These are phyloP conservation scores for Meda fulgida DNA, from an alignment of 2,797 vertebrate genomes.

Conservation along the genomic window DNA sequence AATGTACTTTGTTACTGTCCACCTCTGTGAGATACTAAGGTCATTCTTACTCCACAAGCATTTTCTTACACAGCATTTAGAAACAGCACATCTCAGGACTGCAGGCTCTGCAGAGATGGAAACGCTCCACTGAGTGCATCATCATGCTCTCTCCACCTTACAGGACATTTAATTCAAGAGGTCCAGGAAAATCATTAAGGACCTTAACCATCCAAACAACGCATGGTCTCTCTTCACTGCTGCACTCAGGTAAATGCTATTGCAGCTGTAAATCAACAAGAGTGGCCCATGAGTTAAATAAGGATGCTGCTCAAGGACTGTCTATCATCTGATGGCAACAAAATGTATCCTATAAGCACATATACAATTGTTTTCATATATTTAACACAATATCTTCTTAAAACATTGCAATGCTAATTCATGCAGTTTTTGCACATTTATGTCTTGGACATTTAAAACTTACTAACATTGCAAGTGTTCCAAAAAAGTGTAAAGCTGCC, in stretches of 20 bases:
- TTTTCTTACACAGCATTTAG: background rate
- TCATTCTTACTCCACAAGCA: background rate
- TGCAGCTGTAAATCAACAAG: background rate
- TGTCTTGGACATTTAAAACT: background rate
- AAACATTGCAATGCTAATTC: background rate
- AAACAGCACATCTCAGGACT: background rate
- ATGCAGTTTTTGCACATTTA: background rate
- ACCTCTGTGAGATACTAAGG: background rate
- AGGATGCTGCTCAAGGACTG: background rate
- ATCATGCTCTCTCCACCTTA: background rate
- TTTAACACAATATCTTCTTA: background rate
- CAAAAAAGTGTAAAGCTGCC: background rate
- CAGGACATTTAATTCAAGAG: background rate
- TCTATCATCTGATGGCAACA: background rate
- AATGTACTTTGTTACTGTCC: too few species aligned
- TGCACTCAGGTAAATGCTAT: background rate
- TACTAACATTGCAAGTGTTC: background rate
- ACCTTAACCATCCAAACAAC: conserved; percentile 1
- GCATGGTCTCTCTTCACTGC: background rate
- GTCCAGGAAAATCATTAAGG: conserved; percentile 2
- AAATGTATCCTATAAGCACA: background rate
- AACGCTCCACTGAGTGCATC: background rate
- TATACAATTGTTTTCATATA: background rate
- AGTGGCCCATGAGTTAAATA: background rate
- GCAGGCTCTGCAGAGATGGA: background rate